These are phyloP conservation scores for Calidris pygmaea DNA, from an alignment of 2,113 vertebrate species.

Conservation along the genomic window DNA sequence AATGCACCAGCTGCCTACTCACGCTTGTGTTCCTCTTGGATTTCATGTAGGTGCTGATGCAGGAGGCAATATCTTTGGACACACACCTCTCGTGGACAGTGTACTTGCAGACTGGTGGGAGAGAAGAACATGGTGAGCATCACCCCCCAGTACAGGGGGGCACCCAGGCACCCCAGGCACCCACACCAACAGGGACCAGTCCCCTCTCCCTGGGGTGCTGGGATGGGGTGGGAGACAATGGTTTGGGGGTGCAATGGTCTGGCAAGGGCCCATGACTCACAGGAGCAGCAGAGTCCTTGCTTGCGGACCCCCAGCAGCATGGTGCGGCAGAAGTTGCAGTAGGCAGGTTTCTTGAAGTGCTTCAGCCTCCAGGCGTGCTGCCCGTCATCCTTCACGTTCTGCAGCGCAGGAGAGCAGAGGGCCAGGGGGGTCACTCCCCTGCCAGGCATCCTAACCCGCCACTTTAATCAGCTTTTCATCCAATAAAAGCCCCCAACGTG, in stretches of 20 bases:
- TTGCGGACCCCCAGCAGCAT: constrained; percentile 93
- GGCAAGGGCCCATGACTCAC: constrained; percentile 74
- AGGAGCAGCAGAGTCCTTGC: constrained; percentile 92
- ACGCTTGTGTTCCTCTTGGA: constrained; percentile 85
- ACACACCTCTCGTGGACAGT: constrained; percentile 92
- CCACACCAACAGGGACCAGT: neutral
- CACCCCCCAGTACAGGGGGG: neutral
- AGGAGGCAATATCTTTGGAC: constrained; percentile 89
- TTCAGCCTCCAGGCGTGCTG: constrained; percentile 93
- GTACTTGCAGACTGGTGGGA: constrained; percentile 90
- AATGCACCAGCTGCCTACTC: constrained; percentile 42
- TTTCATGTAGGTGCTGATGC: constrained; percentile 93
- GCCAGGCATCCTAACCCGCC: accelerated
- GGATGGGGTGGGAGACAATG: accelerated
- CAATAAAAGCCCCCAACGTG: accelerated
- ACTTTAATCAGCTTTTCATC: neutral
- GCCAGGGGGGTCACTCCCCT: neutral
- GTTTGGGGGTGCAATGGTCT: accelerated
- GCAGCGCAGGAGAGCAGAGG: neutral
- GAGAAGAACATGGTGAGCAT: neutral
- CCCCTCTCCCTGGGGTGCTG: neutral
- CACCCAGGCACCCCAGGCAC: neutral
- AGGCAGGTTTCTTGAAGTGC: constrained; percentile 96
- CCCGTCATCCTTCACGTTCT: constrained; percentile 90
- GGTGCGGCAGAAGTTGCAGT: constrained; percentile 93